Conservation (phyloP, 1,140 invertebrate species). For the Ips typographus region DNA sequence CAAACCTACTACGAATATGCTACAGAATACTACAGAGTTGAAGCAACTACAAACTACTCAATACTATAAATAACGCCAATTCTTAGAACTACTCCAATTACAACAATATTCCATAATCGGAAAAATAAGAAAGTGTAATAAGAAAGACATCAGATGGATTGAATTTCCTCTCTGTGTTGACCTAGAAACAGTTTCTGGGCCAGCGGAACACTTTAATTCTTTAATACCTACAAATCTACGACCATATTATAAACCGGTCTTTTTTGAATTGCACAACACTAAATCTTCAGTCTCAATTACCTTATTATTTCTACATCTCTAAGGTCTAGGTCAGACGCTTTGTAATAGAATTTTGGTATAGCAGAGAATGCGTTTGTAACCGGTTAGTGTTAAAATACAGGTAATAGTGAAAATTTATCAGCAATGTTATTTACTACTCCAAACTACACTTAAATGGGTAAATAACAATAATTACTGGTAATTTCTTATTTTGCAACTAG, state of each 20-base stretch:
- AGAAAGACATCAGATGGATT: slow-evolving; percentile 3
- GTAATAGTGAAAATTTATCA: too few species aligned
- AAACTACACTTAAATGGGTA: too few species aligned
- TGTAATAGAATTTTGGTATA: too few species aligned
- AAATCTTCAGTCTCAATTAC: not conserved
- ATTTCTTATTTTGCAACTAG: too few species aligned
- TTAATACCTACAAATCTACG: slow-evolving; percentile 5
- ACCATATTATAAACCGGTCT: slow-evolving; percentile 7
- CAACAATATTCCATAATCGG: not conserved
- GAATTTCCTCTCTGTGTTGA: slow-evolving; percentile 11
- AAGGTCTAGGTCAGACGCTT: slow-evolving; percentile 11
- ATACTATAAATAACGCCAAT: too few species aligned
- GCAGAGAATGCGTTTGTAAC: too few species aligned
- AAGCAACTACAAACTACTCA: too few species aligned
- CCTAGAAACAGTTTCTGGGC: slow-evolving; percentile 14
- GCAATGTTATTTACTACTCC: too few species aligned
- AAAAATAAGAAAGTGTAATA: not conserved
- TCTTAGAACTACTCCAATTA: not conserved
- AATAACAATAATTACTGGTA: too few species aligned
- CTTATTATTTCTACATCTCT: not conserved
- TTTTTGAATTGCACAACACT: slow-evolving; percentile 13
- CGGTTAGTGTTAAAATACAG: too few species aligned
- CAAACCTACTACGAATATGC: too few species aligned
- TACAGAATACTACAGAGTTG: too few species aligned
- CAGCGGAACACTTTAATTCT: slow-evolving; percentile 15